phyloP scores from a whole-genome alignment of 2,797 vertebrate genomes.

The Microctenopoma lineatum region DNA sequence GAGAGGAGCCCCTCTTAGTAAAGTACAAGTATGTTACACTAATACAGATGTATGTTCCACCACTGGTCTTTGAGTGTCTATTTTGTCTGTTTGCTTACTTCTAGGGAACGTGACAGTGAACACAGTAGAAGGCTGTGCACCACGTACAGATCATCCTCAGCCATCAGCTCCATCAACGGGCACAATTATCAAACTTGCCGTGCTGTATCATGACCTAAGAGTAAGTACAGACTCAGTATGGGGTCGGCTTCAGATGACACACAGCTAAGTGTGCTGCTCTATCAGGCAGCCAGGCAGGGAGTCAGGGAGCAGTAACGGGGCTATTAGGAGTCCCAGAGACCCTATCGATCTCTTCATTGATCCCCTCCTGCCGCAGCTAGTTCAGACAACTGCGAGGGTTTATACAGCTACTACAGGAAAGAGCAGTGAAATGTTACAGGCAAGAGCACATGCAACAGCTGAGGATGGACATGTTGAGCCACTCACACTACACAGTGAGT shows the following conservation, averaged over 20 bases:
- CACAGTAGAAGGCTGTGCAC: slow-evolving; percentile 6
- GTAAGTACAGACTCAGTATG: slow-evolving; percentile 59
- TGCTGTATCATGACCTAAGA: slow-evolving; percentile 66
- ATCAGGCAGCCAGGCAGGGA: slow-evolving; percentile 72
- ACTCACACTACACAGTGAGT: slow-evolving; percentile 18
- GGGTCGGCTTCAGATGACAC: slow-evolving; percentile 52
- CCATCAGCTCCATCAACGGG: slow-evolving; percentile 41
- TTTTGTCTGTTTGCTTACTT: slow-evolving; percentile 4
- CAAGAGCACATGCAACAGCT: slow-evolving; percentile 45
- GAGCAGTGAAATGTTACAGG: slow-evolving; percentile 56
- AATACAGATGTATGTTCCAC: not conserved
- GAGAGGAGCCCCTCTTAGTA: not conserved
- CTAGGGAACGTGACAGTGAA: slow-evolving; percentile 17
- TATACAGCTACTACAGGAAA: slow-evolving; percentile 62
- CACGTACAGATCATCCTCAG: slow-evolving; percentile 24
- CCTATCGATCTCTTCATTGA: slow-evolving; percentile 82
- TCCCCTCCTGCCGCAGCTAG: slow-evolving; percentile 70
- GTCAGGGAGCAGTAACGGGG: slow-evolving; percentile 80
- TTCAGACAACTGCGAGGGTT: slow-evolving; percentile 70
- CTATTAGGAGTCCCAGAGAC: slow-evolving; percentile 81
- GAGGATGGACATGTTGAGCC: slow-evolving; percentile 27
- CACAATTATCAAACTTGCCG: slow-evolving; percentile 60
- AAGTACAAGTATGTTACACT: not conserved
- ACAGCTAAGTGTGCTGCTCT: slow-evolving; percentile 53
- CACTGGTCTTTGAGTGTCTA: not conserved